Evolutionary conservation across 2,113 vertebrate genomes (phyloP), one percentile per base, ranked within the genome.

Genomic region (Bolborhynchus lineola): DNA sequence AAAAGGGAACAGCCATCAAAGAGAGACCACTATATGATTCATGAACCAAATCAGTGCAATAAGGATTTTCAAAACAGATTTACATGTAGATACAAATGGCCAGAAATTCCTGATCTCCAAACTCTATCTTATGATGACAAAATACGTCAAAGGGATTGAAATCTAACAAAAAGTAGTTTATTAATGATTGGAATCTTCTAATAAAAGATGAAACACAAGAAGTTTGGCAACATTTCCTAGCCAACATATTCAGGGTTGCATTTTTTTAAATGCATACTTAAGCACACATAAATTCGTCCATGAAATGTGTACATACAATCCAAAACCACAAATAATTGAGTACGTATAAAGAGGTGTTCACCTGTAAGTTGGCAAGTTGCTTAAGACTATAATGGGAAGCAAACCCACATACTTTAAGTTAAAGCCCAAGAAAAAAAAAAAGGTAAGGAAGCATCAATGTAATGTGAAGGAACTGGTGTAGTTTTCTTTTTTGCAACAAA

Each of bases 221-320:
- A 25, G 33, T 42, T 65, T 31, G 26, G 39, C 44, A 80, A 55
- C 13, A 6, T 42, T 70, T 41, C 44, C 29, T 63, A 35, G 37
- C 65, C 85, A 69, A 52, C 15, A 14, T 4, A 4, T 37, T 13
- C 15, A 63, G 31, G 16, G 26, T 47, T 46, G 28, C 18, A 20
- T 10, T 19, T 62, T 46, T 50, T 57, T 33, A 25, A 33, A 28
- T 2, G 13, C 16, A 10, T 16, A 93, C 77, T 70, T 44, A 76
- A 75, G 35, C 15, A 33, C 26, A 35, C 2, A 3, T 19, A 75
- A 42, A 63, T 44, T 42, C 28, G 81, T 50, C 16, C 50, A 50
- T 9, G 3, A 83, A 82, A 88, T 0, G 1, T 0, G 0, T 14
- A 60, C 6, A 11, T 6, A 47, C 33, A 79, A 52, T 57, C 41